These are phyloP conservation scores for Junco hyemalis DNA, from an alignment of 2,113 vertebrate species.

Conservation along the genomic window DNA sequence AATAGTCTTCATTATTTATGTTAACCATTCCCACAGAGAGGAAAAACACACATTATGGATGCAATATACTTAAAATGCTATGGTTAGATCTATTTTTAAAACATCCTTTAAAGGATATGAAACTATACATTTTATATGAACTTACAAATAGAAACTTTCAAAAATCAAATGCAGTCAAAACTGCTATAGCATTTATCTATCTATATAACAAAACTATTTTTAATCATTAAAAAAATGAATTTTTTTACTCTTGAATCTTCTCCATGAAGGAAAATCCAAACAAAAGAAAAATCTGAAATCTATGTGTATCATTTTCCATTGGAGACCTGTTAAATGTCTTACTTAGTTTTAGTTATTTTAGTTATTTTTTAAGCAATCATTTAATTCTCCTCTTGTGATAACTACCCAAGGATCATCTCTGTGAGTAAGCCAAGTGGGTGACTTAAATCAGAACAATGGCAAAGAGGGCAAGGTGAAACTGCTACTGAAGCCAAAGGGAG, in stretches of 20 bases:
- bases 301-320: not conserved
- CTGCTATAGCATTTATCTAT: not conserved
- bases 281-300: not conserved
- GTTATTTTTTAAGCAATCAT: not conserved
- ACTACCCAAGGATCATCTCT: not conserved
- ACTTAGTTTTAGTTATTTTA: not conserved
- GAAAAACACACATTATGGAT: not conserved
- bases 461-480: not conserved
- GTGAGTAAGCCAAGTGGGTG: not conserved
- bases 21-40: not conserved
- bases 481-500: not conserved
- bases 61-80: not conserved
- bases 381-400: not conserved
- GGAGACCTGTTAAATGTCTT: not conserved
- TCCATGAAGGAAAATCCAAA: not conserved
- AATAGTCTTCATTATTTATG: not conserved
- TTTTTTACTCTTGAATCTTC: not conserved
- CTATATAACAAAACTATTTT: not conserved
- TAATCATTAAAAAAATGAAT: not conserved
- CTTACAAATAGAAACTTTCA: not conserved
- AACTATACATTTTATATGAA: not conserved
- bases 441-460: not conserved
- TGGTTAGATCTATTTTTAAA: not conserved
- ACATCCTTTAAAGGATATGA: not conserved
- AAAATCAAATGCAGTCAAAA: not conserved